These are phyloP conservation scores for Indicator maculatus DNA, from an alignment of 2,113 vertebrate species.

Conservation along the genomic window DNA sequence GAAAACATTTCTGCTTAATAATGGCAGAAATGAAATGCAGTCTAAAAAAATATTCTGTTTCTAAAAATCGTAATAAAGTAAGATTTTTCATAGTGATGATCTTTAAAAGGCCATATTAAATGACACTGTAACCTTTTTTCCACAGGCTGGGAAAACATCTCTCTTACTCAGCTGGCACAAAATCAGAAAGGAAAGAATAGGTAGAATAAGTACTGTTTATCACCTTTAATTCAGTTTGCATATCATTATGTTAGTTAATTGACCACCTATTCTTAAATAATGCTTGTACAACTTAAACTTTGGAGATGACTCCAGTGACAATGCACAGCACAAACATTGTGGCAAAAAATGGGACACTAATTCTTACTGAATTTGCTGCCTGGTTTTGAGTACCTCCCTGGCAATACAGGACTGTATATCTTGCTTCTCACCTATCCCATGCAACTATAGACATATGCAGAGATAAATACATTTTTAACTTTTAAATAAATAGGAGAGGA, in stretches of 20 bases:
- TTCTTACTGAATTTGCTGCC: neutral
- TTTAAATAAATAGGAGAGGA: neutral
- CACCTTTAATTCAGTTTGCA: neutral
- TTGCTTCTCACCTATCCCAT: neutral
- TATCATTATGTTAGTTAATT: neutral
- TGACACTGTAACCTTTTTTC: neutral
- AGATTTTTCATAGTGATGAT: neutral
- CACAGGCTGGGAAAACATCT: neutral
- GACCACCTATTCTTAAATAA: neutral
- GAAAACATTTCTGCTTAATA: neutral
- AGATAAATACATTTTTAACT: neutral
- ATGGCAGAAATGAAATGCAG: neutral
- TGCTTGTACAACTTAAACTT: neutral
- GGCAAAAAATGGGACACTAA: neutral
- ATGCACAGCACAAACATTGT: neutral
- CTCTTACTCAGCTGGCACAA: neutral
- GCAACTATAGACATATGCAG: neutral
- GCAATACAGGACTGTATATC: neutral
- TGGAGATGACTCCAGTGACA: neutral
- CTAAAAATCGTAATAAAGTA: neutral
- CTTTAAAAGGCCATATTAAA: neutral
- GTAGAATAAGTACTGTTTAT: neutral
- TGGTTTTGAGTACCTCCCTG: neutral
- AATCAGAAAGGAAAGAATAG: neutral
- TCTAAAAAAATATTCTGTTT: neutral